Conservation (phyloP, 2,888 invertebrate species). For the Dusona sp. region DNA sequence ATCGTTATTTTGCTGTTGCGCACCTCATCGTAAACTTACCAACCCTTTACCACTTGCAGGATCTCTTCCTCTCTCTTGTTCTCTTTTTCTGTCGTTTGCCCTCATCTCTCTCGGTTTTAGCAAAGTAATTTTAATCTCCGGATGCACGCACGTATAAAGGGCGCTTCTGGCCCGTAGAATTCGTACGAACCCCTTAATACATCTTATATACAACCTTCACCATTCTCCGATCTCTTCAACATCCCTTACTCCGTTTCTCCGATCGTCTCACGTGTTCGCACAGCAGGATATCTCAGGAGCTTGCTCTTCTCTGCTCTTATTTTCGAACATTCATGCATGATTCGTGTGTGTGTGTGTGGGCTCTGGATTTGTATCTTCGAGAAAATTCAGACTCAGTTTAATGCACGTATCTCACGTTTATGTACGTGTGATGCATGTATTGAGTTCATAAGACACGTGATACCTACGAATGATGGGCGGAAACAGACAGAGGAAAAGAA, state of each 20-base stretch:
- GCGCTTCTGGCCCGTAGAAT: conserved; percentile 66
- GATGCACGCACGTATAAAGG: conserved; percentile 71
- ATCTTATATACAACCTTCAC: conserved; percentile 39
- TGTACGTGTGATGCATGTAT: conserved; percentile 31
- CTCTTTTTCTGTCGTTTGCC: conserved; percentile 73
- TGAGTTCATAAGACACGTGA: conserved; percentile 58
- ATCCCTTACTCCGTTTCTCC: conserved; percentile 24
- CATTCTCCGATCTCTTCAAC: conserved; percentile 21
- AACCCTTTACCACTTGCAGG: conserved; percentile 48
- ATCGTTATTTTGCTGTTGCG: conserved; percentile 18
- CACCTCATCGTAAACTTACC: conserved; percentile 20
- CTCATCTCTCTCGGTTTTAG: conserved; percentile 78
- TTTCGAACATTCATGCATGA: conserved; percentile 11
- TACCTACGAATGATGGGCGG: conserved; percentile 33
- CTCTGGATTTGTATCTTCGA: conserved; percentile 13
- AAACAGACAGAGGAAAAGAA: conserved; percentile 24
- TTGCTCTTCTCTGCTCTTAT: conserved; percentile 20
- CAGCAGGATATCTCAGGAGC: conserved; percentile 38
- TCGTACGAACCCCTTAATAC: conserved; percentile 46
- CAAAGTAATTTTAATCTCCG: conserved; percentile 84
- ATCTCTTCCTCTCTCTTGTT: conserved; percentile 45
- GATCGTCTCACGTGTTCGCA: conserved; percentile 26
- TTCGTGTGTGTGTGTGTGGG: background rate
- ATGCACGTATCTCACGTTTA: conserved; percentile 46
- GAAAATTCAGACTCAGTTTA: conserved; percentile 47